Evolutionary conservation across 2,113 vertebrate genomes (phyloP).

Genomic region (Phodopus roborovskii): DNA sequence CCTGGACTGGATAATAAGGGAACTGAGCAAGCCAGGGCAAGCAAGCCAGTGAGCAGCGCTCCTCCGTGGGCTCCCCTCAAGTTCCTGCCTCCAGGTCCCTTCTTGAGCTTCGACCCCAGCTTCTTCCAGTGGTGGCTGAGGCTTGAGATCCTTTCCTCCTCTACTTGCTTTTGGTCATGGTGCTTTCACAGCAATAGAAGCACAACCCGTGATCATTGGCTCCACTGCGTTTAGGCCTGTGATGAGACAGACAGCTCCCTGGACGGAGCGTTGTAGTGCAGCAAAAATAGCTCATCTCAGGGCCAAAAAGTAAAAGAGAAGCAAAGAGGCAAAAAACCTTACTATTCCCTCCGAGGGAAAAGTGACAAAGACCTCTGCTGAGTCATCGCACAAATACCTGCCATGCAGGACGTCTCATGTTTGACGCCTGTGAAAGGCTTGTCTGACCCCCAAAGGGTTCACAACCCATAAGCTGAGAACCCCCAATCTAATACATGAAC

Average conservation of each 20-base stretch:
- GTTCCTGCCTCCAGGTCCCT: background rate
- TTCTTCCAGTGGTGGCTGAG: background rate
- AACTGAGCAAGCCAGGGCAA: background rate
- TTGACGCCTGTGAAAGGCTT: background rate
- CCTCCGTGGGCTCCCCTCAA: background rate
- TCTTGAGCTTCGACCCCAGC: background rate
- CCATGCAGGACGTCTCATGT: background rate
- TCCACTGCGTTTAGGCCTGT: background rate
- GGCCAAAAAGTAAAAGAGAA: too few relatives aligned
- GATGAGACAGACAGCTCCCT: background rate
- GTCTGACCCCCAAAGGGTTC: background rate
- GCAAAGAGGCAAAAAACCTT: background rate
- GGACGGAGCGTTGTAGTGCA: background rate
- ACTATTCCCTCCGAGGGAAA: background rate
- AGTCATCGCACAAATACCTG: background rate
- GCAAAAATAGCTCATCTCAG: background rate
- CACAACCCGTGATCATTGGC: background rate
- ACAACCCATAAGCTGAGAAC: background rate
- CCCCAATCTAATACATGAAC: background rate
- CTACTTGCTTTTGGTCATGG: too few relatives aligned
- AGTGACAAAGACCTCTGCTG: background rate
- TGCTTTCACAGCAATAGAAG: background rate
- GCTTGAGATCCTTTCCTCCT: background rate
- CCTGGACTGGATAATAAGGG: background rate
- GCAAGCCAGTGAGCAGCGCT: background rate